Evolutionary conservation across 1,140 invertebrate species (phyloP), one percentile per base, ranked within the genome.

Genomic region (Drosophila repleta): DNA sequence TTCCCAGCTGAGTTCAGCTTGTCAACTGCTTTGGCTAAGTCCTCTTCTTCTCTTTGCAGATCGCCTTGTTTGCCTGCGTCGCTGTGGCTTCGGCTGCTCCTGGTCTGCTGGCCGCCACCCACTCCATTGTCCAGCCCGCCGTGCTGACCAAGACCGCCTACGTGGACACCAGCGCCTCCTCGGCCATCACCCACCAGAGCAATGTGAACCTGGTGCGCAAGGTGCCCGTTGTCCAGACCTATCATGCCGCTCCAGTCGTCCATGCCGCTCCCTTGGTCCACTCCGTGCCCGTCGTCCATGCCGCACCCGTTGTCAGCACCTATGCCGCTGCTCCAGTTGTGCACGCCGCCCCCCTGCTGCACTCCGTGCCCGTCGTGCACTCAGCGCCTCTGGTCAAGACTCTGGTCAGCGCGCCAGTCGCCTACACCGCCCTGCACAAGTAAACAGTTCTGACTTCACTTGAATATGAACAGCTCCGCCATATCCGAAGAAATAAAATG

Each of bases 181-280:
- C 92, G 21, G 91, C 90, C 55, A 91, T 93, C 39, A 93, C 93
- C 39, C 93, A 93, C 56, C 93, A 93, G 71, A 93, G 93, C 49
- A 92, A 88, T 51, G 80, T 90, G 45, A 83, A 91, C 37, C 72
- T 91, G 58, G 74, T 90, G 17, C 83, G 71, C 8, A 84, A 87
- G 69, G 85, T 90, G 4, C 90, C 83, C 0, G 58, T 89, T 17
- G 65, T 53, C 46, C 70, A 24, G 43, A 67, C 64, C 48, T 61
- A 64, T 21, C 52, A 71, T 66, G 85, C 64, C 0, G 80, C 74
- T 1, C 87, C 69, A 5, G 80, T 80, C n/a, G 84, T 90, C 75
- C 90, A 64, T 45, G 79, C 90, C 7, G 79, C 79, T 49, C 77
- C 91, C 71, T 32, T 93, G 79, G 18, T 87, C 45, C 80, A 81